phyloP scores from a whole-genome alignment of 2,113 vertebrate genomes.

The Oreochromis spilurus region DNA sequence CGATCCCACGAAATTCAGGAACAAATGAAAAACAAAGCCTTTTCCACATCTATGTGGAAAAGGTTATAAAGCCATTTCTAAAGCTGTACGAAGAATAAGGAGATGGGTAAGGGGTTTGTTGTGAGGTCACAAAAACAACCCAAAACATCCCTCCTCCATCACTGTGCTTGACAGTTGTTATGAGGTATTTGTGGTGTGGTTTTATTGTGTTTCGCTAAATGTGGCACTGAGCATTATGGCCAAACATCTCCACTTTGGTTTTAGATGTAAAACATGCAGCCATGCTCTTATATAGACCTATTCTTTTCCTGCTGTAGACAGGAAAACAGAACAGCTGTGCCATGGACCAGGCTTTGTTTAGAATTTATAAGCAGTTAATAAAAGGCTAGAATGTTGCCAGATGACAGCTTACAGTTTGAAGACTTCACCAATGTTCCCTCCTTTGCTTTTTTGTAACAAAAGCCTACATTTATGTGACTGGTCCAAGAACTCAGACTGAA shows the following conservation, averaged over 20 bases:
- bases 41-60: neutral
- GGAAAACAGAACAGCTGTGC: neutral
- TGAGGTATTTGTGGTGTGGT: neutral
- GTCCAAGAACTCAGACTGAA: conserved; percentile 20
- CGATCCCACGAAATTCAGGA: neutral
- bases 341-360: neutral
- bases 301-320: neutral
- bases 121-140: neutral
- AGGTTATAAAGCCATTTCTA: neutral
- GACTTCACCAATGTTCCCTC: neutral
- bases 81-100: neutral
- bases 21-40: neutral
- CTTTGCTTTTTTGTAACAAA: neutral
- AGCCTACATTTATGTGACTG: neutral
- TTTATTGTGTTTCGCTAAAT: neutral
- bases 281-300: neutral
- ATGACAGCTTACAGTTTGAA: neutral
- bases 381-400: neutral
- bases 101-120: neutral
- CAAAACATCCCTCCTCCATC: neutral
- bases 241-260: neutral
- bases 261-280: neutral
- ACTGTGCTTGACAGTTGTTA: neutral
- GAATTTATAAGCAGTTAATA: neutral
- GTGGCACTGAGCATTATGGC: neutral